A percentile compares a stretch with the other conserved stretches of the same genome.
Conservation (phyloP, 2,797 vertebrate species). For the Gastrophryne carolinensis region DNA sequence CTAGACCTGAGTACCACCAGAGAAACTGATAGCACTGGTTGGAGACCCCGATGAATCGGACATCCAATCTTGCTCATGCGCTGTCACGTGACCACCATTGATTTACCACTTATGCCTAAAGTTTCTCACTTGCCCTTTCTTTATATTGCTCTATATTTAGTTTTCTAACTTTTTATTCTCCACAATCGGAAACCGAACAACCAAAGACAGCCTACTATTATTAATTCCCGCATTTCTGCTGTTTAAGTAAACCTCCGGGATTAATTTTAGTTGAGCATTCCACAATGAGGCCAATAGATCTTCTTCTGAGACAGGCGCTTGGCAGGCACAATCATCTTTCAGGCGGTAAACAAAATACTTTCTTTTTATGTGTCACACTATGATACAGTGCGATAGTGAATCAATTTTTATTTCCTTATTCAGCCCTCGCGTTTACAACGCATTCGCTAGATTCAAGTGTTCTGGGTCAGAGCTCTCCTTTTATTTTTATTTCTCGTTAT, state of each 20-base stretch:
- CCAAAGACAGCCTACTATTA: neutral
- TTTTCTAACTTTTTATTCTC: neutral
- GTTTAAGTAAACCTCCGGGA: neutral
- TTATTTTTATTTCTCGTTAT: neutral
- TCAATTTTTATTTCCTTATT: constrained; percentile 3
- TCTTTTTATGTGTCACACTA: neutral
- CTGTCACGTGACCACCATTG: too few relatives aligned
- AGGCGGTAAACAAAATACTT: neutral
- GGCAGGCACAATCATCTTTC: constrained; percentile 1
- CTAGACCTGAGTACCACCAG: too few relatives aligned
- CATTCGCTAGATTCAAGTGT: neutral
- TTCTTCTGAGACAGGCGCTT: neutral
- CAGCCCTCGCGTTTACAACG: neutral
- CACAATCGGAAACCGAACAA: neutral
- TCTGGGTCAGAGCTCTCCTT: neutral
- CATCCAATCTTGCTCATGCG: too few relatives aligned
- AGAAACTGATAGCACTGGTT: too few relatives aligned
- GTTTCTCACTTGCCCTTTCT: neutral
- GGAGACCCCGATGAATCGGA: too few relatives aligned
- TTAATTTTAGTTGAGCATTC: constrained; percentile 1
- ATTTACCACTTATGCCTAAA: too few relatives aligned
- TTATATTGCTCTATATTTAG: neutral
- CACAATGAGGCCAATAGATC: neutral
- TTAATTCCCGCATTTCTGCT: neutral
- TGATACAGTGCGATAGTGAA: constrained; percentile 10